Evolutionary conservation across 1,140 invertebrate species (phyloP), one percentile per base, ranked within the genome.

Genomic region (Scylla paramamosain): DNA sequence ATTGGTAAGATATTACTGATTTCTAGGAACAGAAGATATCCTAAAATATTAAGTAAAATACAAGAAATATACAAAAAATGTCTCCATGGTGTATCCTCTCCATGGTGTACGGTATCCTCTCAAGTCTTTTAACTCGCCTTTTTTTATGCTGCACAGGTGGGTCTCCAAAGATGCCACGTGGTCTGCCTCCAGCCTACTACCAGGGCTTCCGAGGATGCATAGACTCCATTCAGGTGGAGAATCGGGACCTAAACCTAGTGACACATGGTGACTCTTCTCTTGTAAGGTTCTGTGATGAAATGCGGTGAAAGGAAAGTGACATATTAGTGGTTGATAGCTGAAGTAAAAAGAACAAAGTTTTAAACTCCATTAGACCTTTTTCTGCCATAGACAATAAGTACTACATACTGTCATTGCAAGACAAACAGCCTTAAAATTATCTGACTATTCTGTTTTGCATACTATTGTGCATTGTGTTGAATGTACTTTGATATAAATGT

Each of bases 191-290:
- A 4, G 97, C 97, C 0, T 98, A 98, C 93, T 97, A 98, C 96
- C 96, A 97, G 48, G 97, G 98, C 25, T 97, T 98, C 96, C 97
- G 97, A 0, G 98, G 98, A n/a, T 98, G 98, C 96, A 97, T 98
- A 46, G 97, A 97, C 82, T 92, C 95, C 39, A 92, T 98, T 94
- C 97, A 97, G 82, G 97, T 97, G 32, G 97, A 98, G 94, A 96
- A 96, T 45, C 96, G 96, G 46, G 95, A 96, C 32, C 67, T 97
- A 2, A 96, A 96, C 91, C 95, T 97, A 48, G 95, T 96, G 86
- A 96, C 96, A 2, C 96, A 96, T 31, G 96, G 96, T 39, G 96
- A 96, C 16, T 95, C 96, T 77, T 95, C 95, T 29, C 90, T 96
- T 48, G 86, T 96, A 29, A 96, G 95, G 59, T 96, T 96, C 92